These are phyloP conservation scores for Actinia tenebrosa DNA, from an alignment of 64 coral and sea anemone species.

Conservation along the genomic window DNA sequence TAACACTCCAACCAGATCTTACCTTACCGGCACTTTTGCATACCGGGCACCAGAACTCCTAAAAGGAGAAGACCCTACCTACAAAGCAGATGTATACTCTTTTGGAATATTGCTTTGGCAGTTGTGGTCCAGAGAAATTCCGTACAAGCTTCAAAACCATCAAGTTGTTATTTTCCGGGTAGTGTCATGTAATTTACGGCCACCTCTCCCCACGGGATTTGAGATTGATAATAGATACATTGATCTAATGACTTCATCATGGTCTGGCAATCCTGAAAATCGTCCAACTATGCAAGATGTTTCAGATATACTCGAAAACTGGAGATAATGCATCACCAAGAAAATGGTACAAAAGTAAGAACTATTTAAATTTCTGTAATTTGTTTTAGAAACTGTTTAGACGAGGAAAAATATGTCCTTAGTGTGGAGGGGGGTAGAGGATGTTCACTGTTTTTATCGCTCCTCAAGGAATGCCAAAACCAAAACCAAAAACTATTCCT, in stretches of 20 bases:
- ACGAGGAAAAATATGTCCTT: too few relatives aligned
- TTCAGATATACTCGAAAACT: slow-evolving; percentile 24
- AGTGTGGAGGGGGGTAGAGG: too few relatives aligned
- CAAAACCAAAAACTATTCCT: too few relatives aligned
- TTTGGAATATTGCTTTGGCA: slow-evolving; percentile 89
- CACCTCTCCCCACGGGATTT: slow-evolving; percentile 51
- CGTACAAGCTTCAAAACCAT: slow-evolving; percentile 77
- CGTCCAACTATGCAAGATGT: slow-evolving; percentile 61
- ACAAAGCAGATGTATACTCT: slow-evolving; percentile 86
- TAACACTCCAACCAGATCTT: slow-evolving; percentile 78
- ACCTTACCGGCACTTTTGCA: slow-evolving; percentile 87
- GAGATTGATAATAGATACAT: slow-evolving; percentile 84
- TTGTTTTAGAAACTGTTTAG: too few relatives aligned
- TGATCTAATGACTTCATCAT: slow-evolving; percentile 80
- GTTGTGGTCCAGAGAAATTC: slow-evolving; percentile 74
- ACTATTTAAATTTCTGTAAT: too few relatives aligned
- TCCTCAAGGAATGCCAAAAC: too few relatives aligned
- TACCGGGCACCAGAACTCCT: slow-evolving; percentile 92
- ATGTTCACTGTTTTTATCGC: too few relatives aligned
- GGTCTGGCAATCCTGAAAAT: slow-evolving; percentile 49
- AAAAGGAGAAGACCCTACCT: slow-evolving; percentile 75
- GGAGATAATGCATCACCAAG: not conserved
- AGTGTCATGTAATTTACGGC: slow-evolving; percentile 70
- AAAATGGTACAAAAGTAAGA: too few relatives aligned
- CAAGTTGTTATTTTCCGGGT: slow-evolving; percentile 96